These are phyloP conservation scores for Acropora tenuis DNA, from an alignment of 64 coral and sea anemone genomes.

Conservation along the genomic window DNA sequence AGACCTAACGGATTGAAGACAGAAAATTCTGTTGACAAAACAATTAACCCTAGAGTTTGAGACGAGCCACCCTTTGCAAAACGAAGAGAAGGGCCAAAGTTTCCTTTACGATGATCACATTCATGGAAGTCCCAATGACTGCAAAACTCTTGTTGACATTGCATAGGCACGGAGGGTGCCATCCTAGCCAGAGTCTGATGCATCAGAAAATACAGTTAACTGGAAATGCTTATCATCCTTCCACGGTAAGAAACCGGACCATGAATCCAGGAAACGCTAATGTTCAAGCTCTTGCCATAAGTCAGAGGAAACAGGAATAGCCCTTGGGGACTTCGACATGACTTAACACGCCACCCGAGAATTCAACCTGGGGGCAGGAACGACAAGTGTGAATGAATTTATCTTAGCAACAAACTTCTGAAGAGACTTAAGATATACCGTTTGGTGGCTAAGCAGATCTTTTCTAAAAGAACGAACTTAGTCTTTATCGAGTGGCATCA, in stretches of 20 bases:
- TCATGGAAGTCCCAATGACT: neutral
- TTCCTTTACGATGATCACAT: slow-evolving; percentile 2
- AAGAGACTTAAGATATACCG: neutral
- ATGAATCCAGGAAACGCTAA: slow-evolving; percentile 61
- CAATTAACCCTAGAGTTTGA: neutral
- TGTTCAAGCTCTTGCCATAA: slow-evolving; percentile 11
- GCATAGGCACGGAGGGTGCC: neutral
- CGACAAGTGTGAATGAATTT: neutral
- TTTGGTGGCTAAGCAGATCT: neutral
- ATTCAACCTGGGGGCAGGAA: neutral
- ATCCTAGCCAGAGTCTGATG: neutral
- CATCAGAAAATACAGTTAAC: neutral
- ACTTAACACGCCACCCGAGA: neutral
- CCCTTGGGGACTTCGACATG: neutral
- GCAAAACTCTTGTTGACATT: neutral
- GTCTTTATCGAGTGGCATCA: too few species aligned
- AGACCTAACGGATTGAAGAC: neutral
- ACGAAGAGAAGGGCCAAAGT: neutral
- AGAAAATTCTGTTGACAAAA: too few species aligned
- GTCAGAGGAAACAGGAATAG: neutral
- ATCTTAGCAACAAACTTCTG: slow-evolving; percentile 28
- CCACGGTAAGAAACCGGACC: slow-evolving; percentile 24
- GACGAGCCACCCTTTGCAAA: neutral
- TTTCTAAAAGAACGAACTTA: neutral
- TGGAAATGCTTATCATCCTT: neutral